Evolutionary conservation across 1,140 invertebrate genomes (phyloP).

Genomic region (Penaeus japonicus): DNA sequence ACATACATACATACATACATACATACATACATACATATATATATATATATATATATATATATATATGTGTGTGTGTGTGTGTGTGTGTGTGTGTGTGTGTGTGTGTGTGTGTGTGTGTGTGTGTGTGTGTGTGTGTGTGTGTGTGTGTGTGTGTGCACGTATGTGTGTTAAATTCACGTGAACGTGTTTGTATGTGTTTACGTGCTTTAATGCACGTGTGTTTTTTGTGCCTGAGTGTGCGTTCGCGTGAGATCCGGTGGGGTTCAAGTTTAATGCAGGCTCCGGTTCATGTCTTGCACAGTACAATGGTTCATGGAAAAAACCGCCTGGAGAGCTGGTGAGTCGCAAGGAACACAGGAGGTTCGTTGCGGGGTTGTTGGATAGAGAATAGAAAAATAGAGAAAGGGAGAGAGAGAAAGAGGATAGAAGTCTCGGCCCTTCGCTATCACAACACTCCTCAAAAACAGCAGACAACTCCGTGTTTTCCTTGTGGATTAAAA

Average conservation of each 20-base stretch:
- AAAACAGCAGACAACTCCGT: slow-evolving; percentile 28
- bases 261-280: no score
- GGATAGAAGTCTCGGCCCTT: not conserved
- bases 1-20: not conserved
- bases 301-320: no score
- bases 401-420: not conserved
- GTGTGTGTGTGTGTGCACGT: not conserved
- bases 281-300: no score
- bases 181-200: no score
- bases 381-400: not conserved
- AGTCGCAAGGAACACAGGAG: not conserved
- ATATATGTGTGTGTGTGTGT: not conserved
- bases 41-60: not conserved
- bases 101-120: not conserved
- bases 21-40: not conserved
- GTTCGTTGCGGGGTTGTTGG: not conserved
- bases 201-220: no score
- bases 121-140: not conserved
- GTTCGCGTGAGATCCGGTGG: no score
- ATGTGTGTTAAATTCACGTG: not conserved
- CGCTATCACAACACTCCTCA: not conserved
- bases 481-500: slow-evolving; percentile 42
- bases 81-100: not conserved
- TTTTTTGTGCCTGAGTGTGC: no score
- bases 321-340: not conserved